Base-by-base conservation (phyloP, 92 coral and sea anemone genomes). In the Zoanthus gigantus region DNA sequence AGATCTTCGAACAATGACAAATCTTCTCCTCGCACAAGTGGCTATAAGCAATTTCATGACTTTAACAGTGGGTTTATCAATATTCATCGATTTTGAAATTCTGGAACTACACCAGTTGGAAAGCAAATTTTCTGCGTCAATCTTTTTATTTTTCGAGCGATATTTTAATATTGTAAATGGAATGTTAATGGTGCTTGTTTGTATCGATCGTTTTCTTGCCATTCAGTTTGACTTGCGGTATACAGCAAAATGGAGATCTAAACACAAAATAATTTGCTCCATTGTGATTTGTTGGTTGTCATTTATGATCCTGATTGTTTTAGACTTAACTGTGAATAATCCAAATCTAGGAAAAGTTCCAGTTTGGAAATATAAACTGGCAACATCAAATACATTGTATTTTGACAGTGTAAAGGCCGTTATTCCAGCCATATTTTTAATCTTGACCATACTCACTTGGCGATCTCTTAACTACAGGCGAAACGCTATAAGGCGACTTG, bases 321-420 rank as follows among this genome's bases (percentile, higher is more conserved):
- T 77, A 47, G 82, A 77, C 66, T 50, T 77, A 32, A 77, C 67
- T 56, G 48, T 78, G 0, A 78, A 78, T 16, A 78, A 31, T 13
- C 83, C 83, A 57, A 78, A 78, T 12, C 56, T 78, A 17, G 83
- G 83, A 12, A 78, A 78, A 7, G 83, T 78, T 7, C 83, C 83
- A 78, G 83, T 78, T 15, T 78, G 83, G 83, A 54, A 57, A 60
- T 78, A 78, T 46, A 78, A 78, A 53, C 83, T 78, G 15, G 83
- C 83, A 44, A 17, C 67, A 11, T 78, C 83, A 16, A 78, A 78
- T 34, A 53, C 67, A 15, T 16, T 78, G 66, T 77, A 77, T 12
- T 53, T 77, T 77, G 68, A 77, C 47, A 77, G 66, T 77, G 69
- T 54, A 53, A 77, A 77, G 42, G 46, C 82, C n/a, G 82, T 53